phyloP scores from a whole-genome alignment of 2,888 invertebrate species.

The Pheosia tremula region DNA sequence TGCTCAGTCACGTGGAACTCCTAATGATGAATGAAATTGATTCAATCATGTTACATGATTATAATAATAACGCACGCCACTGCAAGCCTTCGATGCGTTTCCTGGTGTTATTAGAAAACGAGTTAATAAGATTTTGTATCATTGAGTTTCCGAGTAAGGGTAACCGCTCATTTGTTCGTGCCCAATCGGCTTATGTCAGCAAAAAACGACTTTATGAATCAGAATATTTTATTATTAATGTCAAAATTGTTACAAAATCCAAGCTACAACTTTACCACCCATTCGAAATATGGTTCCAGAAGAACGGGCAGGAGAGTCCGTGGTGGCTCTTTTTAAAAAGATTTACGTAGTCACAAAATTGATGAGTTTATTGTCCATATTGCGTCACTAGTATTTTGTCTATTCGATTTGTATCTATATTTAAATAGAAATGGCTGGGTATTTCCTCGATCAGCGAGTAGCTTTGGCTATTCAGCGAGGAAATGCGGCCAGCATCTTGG shows the following conservation, averaged over 20 bases:
- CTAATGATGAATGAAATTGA: conserved; percentile 13
- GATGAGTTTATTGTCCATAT: too few species aligned
- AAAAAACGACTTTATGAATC: neutral
- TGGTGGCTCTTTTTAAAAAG: too few species aligned
- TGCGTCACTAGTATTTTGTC: too few species aligned
- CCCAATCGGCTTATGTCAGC: neutral
- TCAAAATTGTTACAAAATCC: too few species aligned
- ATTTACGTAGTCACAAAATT: too few species aligned
- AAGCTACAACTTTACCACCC: too few species aligned
- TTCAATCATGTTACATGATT: conserved; percentile 17
- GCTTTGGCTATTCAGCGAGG: too few species aligned
- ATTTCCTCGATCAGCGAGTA: too few species aligned
- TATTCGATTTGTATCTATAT: too few species aligned
- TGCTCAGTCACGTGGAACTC: conserved; percentile 21
- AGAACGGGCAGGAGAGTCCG: too few species aligned
- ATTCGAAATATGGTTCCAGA: neutral
- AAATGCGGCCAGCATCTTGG: too few species aligned
- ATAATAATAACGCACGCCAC: neutral
- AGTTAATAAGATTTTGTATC: neutral
- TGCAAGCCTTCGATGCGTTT: conserved; percentile 16
- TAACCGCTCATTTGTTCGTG: neutral
- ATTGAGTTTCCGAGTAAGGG: neutral
- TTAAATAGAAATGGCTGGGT: too few species aligned
- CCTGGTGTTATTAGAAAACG: conserved; percentile 6
- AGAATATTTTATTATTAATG: neutral